These are phyloP conservation scores for Piliocolobus tephrosceles DNA, from an alignment of 2,113 vertebrate genomes.

Conservation along the genomic window DNA sequence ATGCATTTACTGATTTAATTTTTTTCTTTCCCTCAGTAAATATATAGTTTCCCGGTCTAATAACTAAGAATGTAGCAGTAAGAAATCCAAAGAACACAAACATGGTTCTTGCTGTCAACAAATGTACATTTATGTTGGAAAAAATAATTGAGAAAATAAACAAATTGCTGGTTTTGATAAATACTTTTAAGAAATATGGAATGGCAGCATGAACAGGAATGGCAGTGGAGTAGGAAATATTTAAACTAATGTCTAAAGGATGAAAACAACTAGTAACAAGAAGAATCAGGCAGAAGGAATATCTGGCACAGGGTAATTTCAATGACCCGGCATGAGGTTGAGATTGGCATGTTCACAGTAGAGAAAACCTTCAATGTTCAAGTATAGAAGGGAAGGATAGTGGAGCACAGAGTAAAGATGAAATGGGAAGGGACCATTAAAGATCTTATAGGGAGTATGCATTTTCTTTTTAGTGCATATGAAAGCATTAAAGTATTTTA, in stretches of 20 bases:
- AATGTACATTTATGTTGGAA: not conserved
- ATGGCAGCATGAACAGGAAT: not conserved
- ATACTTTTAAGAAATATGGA: not conserved
- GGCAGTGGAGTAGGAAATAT: not conserved
- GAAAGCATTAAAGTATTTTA: not conserved
- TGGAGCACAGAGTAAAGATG: not conserved
- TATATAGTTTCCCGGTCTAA: not conserved
- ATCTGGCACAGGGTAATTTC: not conserved
- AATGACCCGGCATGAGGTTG: not conserved
- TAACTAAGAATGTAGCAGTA: not conserved
- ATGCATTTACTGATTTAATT: not conserved
- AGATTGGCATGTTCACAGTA: not conserved
- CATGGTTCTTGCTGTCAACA: not conserved
- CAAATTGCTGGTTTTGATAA: not conserved
- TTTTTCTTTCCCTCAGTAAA: not conserved
- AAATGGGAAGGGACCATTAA: not conserved
- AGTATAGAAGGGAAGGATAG: not conserved
- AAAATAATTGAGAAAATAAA: not conserved
- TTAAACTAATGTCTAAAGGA: not conserved
- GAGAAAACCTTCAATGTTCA: not conserved
- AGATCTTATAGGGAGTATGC: not conserved
- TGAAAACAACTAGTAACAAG: not conserved
- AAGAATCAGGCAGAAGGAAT: not conserved
- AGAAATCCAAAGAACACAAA: not conserved
- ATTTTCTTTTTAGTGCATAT: not conserved